Percentiles rank a stretch among this genome's conserved stretches.
These are phyloP conservation scores for Teleogryllus oceanicus DNA, from an alignment of 2,888 invertebrate species.

Conservation along the genomic window DNA sequence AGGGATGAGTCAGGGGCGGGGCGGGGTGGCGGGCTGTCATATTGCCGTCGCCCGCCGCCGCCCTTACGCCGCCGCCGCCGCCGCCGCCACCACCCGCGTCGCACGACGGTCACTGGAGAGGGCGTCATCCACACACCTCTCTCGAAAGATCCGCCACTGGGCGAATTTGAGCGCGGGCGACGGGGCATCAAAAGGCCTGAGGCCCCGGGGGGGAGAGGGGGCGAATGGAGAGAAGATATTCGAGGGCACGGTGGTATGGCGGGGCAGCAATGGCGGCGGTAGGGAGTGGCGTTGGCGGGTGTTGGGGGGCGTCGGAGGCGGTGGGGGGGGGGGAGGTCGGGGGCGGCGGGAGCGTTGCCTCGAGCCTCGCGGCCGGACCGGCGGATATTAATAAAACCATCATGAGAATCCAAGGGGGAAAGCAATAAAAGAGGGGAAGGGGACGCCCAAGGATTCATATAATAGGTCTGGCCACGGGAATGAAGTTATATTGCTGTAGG, in stretches of 20 bases:
- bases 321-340: background rate
- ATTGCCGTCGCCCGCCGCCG: background rate
- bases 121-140: background rate
- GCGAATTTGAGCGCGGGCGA: background rate
- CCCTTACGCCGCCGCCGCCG: background rate
- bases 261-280: too few species aligned
- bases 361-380: background rate
- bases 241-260: too few species aligned
- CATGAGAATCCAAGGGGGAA: slow-evolving; percentile 30
- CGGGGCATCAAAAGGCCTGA: too few species aligned
- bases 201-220: background rate
- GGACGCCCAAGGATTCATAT: slow-evolving; percentile 25
- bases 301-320: too few species aligned
- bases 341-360: background rate
- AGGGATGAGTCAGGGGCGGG: background rate
- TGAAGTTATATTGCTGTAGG: slow-evolving; percentile 44
- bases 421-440: slow-evolving; percentile 29
- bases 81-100: background rate
- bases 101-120: background rate
- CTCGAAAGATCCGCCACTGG: too few species aligned
- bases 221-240: too few species aligned
- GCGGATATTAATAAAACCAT: slow-evolving; percentile 30
- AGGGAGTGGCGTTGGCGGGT: too few species aligned
- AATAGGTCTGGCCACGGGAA: slow-evolving; percentile 34
- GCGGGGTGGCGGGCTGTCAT: background rate